Evolutionary conservation across 2,888 invertebrate species (phyloP), one percentile per base, ranked within the genome.

Genomic region (Auanema sp.): DNA sequence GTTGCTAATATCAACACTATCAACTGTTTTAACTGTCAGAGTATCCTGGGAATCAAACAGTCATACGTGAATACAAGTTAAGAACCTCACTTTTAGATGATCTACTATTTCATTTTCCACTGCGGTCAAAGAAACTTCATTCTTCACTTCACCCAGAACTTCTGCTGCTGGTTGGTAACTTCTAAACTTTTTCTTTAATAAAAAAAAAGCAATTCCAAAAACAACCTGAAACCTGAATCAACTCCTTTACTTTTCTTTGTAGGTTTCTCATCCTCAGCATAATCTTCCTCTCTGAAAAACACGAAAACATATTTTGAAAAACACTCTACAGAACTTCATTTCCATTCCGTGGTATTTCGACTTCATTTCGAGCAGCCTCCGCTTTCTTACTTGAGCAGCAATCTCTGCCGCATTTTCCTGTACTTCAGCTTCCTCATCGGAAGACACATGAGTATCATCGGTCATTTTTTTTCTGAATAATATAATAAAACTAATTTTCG

Each of bases 241-340:
- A 54, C 57, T 18, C 61, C 58, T 51, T 63, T 68, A 25, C 60
- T 68, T 52, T 72, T 72, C 47, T 75, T 75, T 0, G 75, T 75
- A 4, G 51, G 42, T 10, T 64, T 61, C 23, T 65, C 69, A 1
- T 51, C 64, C 47, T 69, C 68, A 1, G 59, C 63, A 43, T 72
- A 75, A 25, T 75, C 75, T 53, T 72, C 72, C 53, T 72, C 72
- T 58, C 73, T 73, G 52, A 21, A 71, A 65, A 25, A 51, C 3
- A 21, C 21, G 42, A 8, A 42, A 21, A 60, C 8, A 18, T 52
- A 10, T 10, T 49, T 11, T 49, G 50, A 54, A 50, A 40, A 42
- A 8, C 18, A 57, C 8, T 23, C 58, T 56, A 4, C 55, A 40
- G 61, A 23, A 73, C 72, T 64, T 60, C 72, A 75, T 75, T 44